A percentile compares a stretch with the other conserved stretches of the same genome.
These are phyloP conservation scores for Agrotis segetum DNA, from an alignment of 2,888 invertebrate genomes.

Conservation along the genomic window DNA sequence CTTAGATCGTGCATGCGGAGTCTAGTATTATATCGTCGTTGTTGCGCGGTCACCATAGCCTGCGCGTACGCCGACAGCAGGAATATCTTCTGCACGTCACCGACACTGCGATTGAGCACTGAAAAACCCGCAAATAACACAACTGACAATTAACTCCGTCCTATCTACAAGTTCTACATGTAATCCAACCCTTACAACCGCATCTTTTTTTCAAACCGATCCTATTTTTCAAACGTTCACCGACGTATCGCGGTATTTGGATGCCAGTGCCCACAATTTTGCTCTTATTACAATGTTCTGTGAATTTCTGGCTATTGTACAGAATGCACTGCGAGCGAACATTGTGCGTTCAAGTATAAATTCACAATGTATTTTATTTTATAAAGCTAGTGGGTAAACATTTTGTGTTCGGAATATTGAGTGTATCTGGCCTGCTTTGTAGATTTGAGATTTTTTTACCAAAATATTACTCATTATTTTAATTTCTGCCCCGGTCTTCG, in stretches of 20 bases:
- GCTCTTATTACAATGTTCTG: constrained; percentile 53
- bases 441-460: neutral
- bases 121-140: neutral
- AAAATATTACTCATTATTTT: neutral
- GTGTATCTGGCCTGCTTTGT: constrained; percentile 20
- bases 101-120: too few relatives aligned
- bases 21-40: too few relatives aligned
- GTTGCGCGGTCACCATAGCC: too few relatives aligned
- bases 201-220: constrained; percentile 55
- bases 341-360: constrained; percentile 49
- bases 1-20: too few relatives aligned
- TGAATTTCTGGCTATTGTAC: constrained; percentile 49
- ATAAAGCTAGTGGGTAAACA: constrained; percentile 21
- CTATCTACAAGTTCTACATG: constrained; percentile 8
- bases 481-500: too few relatives aligned
- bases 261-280: constrained; percentile 62
- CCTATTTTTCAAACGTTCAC: constrained; percentile 60
- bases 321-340: constrained; percentile 31
- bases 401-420: constrained; percentile 23
- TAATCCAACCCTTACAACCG: constrained; percentile 22
- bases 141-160: constrained; percentile 18
- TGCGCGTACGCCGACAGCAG: too few relatives aligned
- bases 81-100: too few relatives aligned
- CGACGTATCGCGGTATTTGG: constrained; percentile 64
- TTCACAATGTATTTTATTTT: constrained; percentile 38